Base-by-base conservation (phyloP, 2,888 invertebrate genomes). In the Eudasyphora cyanicolor region DNA sequence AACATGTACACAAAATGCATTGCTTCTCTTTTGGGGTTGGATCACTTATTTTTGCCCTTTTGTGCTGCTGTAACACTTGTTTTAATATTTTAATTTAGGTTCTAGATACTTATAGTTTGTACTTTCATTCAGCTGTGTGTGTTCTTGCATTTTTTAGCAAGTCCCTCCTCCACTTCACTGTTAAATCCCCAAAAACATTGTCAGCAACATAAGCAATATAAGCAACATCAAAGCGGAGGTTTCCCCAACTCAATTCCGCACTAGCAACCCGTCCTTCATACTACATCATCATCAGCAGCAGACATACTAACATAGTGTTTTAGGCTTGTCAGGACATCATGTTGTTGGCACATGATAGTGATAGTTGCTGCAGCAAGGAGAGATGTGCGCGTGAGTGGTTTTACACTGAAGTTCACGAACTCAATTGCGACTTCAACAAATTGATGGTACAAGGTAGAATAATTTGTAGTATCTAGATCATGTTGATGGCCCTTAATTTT, bases 81-180 rank as follows among this genome's bases (percentile, higher is more conserved):
- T 76, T 76, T 76, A 74, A 73, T 76, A 79, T 79, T 82, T 60
- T 73, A 76, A 79, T 82, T 79, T 77, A 62, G 42, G 45, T 69
- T 62, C 29, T 76, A 76, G 29, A 10, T 49, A 19, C 49, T 10
- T 8, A 17, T 54, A 60, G 60, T 60, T 60, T 60, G 6, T 60
- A 60, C 29, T 60, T 60, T 29, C 29, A 60, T 60, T 29, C 60
- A 60, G 24, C 27, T 57, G 27, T 10, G n/a, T n/a, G n/a, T 29
- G n/a, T 60, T 29, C 14, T 60, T 60, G 3, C n/a, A 27, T 57
- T 57, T 57, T 49, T 49, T n/a, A 7, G 12, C 10, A 54, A 54
- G 10, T 27, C 27, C 27, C 27, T n/a, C 1, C 29, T 60, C 29
- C 29, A 27, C 60, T 27, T 60, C 60, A 60, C 32, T 60, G 60